Conservation (phyloP, 2,113 vertebrate species). For the Malurus alboscapulatus region DNA sequence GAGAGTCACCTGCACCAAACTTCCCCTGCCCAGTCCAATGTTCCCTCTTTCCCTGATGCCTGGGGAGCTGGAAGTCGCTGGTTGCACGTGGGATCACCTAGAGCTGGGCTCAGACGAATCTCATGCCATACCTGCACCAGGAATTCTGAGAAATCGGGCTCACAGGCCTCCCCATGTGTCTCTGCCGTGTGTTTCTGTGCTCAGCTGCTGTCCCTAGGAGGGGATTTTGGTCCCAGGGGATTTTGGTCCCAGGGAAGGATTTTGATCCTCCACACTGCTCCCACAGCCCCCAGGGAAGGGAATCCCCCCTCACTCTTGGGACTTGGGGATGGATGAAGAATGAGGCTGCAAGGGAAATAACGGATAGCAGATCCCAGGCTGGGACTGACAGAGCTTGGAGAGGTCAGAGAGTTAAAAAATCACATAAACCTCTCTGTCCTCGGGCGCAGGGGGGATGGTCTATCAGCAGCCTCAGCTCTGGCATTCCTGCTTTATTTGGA, state of each 20-base stretch:
- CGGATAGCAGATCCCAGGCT: rapidly evolving
- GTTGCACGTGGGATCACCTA: rapidly evolving
- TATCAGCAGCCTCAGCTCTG: neutral
- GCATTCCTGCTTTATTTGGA: neutral
- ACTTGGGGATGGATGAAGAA: neutral
- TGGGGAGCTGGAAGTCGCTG: neutral
- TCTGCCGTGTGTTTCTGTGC: rapidly evolving
- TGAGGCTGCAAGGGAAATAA: neutral
- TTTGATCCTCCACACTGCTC: rapidly evolving
- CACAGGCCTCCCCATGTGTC: rapidly evolving
- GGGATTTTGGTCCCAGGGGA: neutral
- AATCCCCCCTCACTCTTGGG: neutral
- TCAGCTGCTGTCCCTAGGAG: neutral
- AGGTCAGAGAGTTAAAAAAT: neutral
- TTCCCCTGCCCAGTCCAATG: rapidly evolving
- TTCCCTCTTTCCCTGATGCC: neutral
- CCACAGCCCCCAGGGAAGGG: neutral
- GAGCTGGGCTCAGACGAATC: neutral
- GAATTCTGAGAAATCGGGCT: neutral
- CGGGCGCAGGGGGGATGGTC: rapidly evolving
- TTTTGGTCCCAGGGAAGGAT: neutral
- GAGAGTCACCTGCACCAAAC: neutral
- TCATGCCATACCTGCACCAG: neutral
- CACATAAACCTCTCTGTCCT: neutral
- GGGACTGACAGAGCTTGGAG: neutral